Conservation (phyloP, 2,113 vertebrate species). For the Heliornis fulica region DNA sequence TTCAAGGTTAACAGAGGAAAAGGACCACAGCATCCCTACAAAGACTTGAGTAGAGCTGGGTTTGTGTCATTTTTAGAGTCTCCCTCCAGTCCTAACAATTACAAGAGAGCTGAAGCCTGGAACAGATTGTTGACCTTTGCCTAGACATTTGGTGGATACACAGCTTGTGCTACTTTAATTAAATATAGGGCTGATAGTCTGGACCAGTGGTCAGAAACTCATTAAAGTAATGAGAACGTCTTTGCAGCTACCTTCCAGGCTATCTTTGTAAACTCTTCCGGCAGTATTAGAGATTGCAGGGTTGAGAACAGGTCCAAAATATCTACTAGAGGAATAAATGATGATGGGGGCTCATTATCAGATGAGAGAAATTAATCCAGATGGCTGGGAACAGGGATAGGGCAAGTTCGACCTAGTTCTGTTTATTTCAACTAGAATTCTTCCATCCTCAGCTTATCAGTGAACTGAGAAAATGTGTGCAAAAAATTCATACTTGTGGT, state of each 20-base stretch:
- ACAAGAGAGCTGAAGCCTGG: not conserved
- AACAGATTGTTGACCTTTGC: constrained; percentile 51
- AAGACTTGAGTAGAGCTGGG: not conserved
- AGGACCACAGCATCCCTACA: not conserved
- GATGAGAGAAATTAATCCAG: constrained; percentile 48
- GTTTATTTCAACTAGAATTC: not conserved
- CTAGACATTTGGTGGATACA: constrained; percentile 36
- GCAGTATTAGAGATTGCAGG: constrained; percentile 26
- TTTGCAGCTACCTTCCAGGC: constrained; percentile 36
- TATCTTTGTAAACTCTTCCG: constrained; percentile 36
- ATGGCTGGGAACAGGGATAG: not conserved
- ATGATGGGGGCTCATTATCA: constrained; percentile 7
- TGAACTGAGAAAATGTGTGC: not conserved
- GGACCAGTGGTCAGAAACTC: constrained; percentile 57
- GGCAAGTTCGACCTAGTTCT: constrained; percentile 5
- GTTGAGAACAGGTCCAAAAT: constrained; percentile 19
- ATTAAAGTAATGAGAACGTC: constrained; percentile 56
- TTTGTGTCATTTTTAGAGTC: not conserved
- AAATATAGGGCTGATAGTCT: constrained; percentile 36
- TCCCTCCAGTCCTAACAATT: not conserved
- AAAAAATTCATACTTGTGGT: not conserved
- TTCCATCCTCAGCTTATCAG: not conserved
- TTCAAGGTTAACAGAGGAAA: not conserved
- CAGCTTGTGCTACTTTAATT: constrained; percentile 40
- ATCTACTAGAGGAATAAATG: constrained; percentile 23